Base-by-base conservation (phyloP, 2,113 vertebrate species). In the Oplegnathus fasciatus region DNA sequence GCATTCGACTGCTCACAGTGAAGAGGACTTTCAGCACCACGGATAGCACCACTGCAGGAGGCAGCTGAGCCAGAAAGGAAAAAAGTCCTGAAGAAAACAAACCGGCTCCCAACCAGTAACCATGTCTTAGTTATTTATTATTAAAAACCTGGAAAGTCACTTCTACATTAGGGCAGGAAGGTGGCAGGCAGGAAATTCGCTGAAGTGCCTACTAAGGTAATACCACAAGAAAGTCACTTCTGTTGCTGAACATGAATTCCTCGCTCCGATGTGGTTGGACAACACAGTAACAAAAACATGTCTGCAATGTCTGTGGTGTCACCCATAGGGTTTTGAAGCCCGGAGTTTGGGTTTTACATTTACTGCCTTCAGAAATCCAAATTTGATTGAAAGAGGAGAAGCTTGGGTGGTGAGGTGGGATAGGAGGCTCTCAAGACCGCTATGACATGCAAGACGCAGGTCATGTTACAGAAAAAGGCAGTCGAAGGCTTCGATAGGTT, bases 11-110 rank as follows among this genome's bases (percentile, higher is more conserved):
- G 80, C 73, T 70, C 20, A 11, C 52, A 57, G 62, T 14, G 58
- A 81, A 52, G 32, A 81, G 58, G 57, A 77, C 84, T 73, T 84
- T 91, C 81, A 85, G 87, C 80, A 86, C 68, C 86, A 69, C 0
- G 55, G 78, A 89, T 78, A 87, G 75, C 80, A 7, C 13, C 44
- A 0, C 72, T 28, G 78, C 84, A 74, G 30, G 44, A 66, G 46
- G 58, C 67, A 17, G 52, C 79, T 50, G 50, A 57, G 64, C 61
- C 65, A 42, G 20, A 32, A 32, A 58, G 60, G 60, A 70, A 81
- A 65, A 11, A 18, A 57, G 32, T 58, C 62, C 71, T 18, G 83
- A 66, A 78, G 28, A 42, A 55, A 54, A 58, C 62, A 0, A 32
- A 32, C 64, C 37, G 1, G 26, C 61, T 73, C 40, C 37, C 40